Conservation (phyloP, 2,113 vertebrate species). For the Engystomops pustulosus region DNA sequence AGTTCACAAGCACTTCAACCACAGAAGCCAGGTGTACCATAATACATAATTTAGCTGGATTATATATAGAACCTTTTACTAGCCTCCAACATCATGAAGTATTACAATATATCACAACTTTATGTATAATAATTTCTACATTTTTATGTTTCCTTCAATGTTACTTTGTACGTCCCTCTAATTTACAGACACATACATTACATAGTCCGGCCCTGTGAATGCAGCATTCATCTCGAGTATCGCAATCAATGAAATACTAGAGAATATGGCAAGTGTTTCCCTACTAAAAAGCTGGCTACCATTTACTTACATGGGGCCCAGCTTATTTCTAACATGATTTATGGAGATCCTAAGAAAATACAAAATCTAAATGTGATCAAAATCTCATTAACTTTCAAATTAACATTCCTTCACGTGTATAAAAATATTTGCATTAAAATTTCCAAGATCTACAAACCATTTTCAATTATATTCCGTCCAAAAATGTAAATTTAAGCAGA, state of each 20-base stretch:
- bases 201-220: not conserved
- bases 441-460: not conserved
- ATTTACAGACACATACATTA: not conserved
- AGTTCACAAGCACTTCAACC: no score
- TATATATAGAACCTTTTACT: no score
- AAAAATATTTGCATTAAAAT: conserved; percentile 12
- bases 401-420: conserved; percentile 22
- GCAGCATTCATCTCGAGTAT: not conserved
- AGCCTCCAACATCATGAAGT: no score
- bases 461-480: conserved; percentile 31
- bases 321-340: conserved; percentile 17
- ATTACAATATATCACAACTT: no score
- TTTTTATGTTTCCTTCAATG: no score
- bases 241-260: not conserved
- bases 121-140: no score
- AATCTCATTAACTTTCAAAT: conserved; percentile 29
- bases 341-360: conserved; percentile 25
- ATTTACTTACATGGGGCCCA: not conserved
- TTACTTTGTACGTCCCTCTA: no score
- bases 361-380: conserved; percentile 43
- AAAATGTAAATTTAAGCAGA: not conserved
- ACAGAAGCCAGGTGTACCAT: no score
- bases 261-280: not conserved
- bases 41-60: no score
- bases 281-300: not conserved